Evolutionary conservation across 2,888 invertebrate species (phyloP).

Genomic region (Acleris holmiana): DNA sequence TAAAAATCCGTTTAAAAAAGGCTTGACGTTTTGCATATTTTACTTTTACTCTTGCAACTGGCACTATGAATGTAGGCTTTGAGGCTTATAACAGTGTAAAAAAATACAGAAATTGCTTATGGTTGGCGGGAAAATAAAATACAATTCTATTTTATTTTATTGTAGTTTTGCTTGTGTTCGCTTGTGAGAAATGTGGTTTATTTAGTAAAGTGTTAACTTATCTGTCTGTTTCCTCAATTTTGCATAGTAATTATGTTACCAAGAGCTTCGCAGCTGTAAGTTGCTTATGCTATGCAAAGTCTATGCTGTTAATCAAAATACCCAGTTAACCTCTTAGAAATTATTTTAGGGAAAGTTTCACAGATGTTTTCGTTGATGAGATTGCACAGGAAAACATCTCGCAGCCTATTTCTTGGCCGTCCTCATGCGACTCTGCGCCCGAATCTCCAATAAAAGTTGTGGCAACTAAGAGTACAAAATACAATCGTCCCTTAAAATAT

Average conservation of each 20-base stretch:
- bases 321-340: slow-evolving; percentile 18
- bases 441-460: slow-evolving; percentile 20
- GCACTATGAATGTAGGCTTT: no score
- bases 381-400: slow-evolving; percentile 53
- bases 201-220: neutral
- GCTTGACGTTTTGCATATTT: no score
- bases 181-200: neutral
- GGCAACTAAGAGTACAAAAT: slow-evolving; percentile 23
- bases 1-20: no score
- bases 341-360: slow-evolving; percentile 60
- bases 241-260: slow-evolving; percentile 18
- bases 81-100: neutral
- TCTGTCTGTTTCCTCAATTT: neutral
- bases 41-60: no score
- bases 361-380: slow-evolving; percentile 67
- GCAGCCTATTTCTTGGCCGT: slow-evolving; percentile 68
- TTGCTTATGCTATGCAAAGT: neutral
- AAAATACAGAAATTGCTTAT: slow-evolving; percentile 1
- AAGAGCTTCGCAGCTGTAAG: slow-evolving; percentile 28
- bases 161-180: no score
- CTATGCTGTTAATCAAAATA: slow-evolving; percentile 11
- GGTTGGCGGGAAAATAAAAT: slow-evolving; percentile 19
- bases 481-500: slow-evolving; percentile 56
- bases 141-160: neutral
- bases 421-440: slow-evolving; percentile 42